phyloP scores from a whole-genome alignment of 2,888 invertebrate genomes.

The Pammene aurita region DNA sequence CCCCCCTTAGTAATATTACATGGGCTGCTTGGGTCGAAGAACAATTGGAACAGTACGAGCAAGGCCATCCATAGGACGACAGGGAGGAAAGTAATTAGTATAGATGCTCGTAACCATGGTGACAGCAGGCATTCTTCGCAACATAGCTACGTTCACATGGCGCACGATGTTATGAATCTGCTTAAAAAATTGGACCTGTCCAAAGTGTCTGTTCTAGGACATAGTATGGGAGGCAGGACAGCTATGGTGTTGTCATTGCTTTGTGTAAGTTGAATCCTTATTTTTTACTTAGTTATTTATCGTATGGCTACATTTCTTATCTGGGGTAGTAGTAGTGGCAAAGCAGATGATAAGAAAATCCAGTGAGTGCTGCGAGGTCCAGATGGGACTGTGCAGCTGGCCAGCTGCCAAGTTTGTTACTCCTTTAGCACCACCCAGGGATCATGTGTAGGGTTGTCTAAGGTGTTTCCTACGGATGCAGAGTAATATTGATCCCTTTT shows the following conservation, averaged over 20 bases:
- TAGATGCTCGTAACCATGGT: constrained; percentile 98
- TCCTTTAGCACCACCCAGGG: too few species aligned
- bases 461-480: too few species aligned
- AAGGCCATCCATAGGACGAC: constrained; percentile 88
- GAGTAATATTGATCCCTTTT: too few species aligned
- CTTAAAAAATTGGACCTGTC: constrained; percentile 85
- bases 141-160: constrained; percentile 91
- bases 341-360: too few species aligned
- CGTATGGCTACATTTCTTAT: too few species aligned
- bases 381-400: too few species aligned
- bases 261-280: constrained; percentile 69
- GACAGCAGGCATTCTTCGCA: constrained; percentile 92
- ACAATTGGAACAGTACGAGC: constrained; percentile 95
- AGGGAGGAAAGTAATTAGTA: constrained; percentile 88
- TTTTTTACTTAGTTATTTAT: neutral
- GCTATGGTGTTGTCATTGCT: constrained; percentile 92
- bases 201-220: constrained; percentile 90
- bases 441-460: too few species aligned
- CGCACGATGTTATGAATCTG: constrained; percentile 83
- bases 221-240: constrained; percentile 98
- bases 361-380: too few species aligned
- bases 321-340: too few species aligned
- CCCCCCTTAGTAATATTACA: constrained; percentile 93
- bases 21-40: constrained; percentile 95
- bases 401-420: too few species aligned